A percentile compares a stretch with the other conserved stretches of the same genome.
These are phyloP conservation scores for Drosophila acutilabella DNA, from an alignment of 2,888 invertebrate genomes.

Conservation along the genomic window DNA sequence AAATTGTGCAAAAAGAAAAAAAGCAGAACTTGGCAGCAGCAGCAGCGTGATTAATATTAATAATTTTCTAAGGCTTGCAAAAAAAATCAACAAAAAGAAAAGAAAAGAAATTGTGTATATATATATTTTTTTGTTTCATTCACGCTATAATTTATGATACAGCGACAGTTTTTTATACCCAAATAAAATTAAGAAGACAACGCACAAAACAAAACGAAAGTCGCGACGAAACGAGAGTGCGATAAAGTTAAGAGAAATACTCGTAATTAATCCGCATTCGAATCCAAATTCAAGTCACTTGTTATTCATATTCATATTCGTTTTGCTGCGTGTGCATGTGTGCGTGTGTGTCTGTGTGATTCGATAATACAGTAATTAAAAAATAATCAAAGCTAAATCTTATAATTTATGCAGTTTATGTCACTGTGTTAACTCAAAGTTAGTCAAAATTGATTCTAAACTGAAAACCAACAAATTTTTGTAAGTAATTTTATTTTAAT, in stretches of 20 bases:
- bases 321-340: slow-evolving; percentile 7
- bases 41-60: slow-evolving; percentile 45
- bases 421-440: slow-evolving; percentile 14
- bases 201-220: slow-evolving; percentile 62
- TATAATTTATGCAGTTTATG: slow-evolving; percentile 18
- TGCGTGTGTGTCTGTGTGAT: slow-evolving; percentile 19
- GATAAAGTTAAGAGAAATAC: slow-evolving; percentile 36
- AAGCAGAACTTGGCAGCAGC: slow-evolving; percentile 20
- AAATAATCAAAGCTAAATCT: slow-evolving; percentile 21
- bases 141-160: slow-evolving; percentile 64
- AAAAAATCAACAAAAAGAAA: slow-evolving; percentile 36
- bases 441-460: slow-evolving; percentile 3
- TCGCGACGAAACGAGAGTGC: slow-evolving; percentile 39
- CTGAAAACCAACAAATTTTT: background rate
- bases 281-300: slow-evolving; percentile 22
- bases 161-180: slow-evolving; percentile 55
- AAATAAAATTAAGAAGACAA: slow-evolving; percentile 31
- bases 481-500: slow-evolving; percentile 28
- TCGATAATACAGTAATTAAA: slow-evolving; percentile 20
- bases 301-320: slow-evolving; percentile 13
- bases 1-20: slow-evolving; percentile 21
- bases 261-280: slow-evolving; percentile 28
- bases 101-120: slow-evolving; percentile 30
- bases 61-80: slow-evolving; percentile 57
- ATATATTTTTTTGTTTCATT: slow-evolving; percentile 37